Base-by-base conservation (phyloP, 2,888 invertebrate species). In the Amphipoea oculea region DNA sequence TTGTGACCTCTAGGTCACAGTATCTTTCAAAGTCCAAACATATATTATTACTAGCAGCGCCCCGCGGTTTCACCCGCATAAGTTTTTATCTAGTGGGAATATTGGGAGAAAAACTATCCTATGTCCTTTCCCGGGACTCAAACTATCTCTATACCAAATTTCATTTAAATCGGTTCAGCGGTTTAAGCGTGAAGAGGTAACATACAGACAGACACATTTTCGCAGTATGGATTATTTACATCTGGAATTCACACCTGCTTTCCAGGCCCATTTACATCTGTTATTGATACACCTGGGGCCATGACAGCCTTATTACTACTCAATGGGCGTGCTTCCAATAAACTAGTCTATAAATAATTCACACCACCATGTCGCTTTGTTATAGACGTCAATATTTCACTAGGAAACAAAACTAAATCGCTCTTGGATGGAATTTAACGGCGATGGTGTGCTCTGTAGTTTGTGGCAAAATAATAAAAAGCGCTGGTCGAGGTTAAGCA, bases 261-360 rank as follows among this genome's bases (percentile, higher is more conserved):
- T 20, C n/a, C 11, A 79, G 14, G 12, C 23, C 48, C 23, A 79
- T 80, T 78, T 65, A 29, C 68, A 78, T 57, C 81, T 40, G 29
- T 60, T 80, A 68, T 48, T 23, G n/a, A 40, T 20, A n/a, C 80
- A 78, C 80, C 80, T 67, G 78, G 17, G 7, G 57, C 57, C 29
- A 51, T n/a, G 20, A 45, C 45, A 40, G 68, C n/a, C 36, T 45
- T 54, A 79, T 77, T 66, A 79, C n/a, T 3, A 48, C 69, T 2
- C 81, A 60, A 60, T 29, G 40, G 29, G 48, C 57, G 70, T 17
- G 5, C 57, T 80, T 17, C 17, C 40, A 51, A 81, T 78, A 78
- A 60, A 79, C 40, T 9, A 7, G 4, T 42, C 40, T 12, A 78
- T 69, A 81, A 69, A 78, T 78, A 80, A 78, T 80, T 80, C 57